These are phyloP conservation scores for Hirtodrosophila confusa DNA, from an alignment of 2,888 invertebrate species.

Conservation along the genomic window DNA sequence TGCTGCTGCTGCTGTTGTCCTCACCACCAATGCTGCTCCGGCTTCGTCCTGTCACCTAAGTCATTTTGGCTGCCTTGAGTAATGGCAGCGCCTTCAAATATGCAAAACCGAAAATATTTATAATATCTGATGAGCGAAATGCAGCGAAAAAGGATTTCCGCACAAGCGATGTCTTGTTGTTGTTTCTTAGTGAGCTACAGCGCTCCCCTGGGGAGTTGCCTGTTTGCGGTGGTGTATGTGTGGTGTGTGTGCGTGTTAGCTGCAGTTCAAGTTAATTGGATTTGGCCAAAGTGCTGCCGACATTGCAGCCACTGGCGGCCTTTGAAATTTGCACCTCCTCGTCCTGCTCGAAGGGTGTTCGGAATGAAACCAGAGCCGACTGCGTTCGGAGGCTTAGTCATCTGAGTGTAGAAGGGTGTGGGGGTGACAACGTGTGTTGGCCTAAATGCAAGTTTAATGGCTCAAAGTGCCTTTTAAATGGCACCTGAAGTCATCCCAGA, in stretches of 20 bases:
- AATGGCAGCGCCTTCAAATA: conserved; percentile 68
- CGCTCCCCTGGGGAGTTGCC: conserved; percentile 27
- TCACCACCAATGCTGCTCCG: conserved; percentile 2
- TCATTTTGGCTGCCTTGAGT: conserved; percentile 54
- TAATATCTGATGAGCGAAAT: conserved; percentile 65
- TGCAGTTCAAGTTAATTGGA: conserved; percentile 75
- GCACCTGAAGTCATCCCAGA: conserved; percentile 35
- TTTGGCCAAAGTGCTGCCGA: conserved; percentile 64
- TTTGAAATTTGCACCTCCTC: conserved; percentile 41
- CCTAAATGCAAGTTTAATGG: conserved; percentile 50
- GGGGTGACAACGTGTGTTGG: conserved; percentile 10
- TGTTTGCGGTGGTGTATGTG: conserved; percentile 5
- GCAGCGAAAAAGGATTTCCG: conserved; percentile 56
- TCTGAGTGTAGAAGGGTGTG: conserved; percentile 1
- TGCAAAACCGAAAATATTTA: conserved; percentile 72
- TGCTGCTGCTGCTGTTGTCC: conserved; percentile 29
- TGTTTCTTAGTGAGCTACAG: conserved; percentile 34
- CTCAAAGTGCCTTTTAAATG: conserved; percentile 42
- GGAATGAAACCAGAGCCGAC: neutral
- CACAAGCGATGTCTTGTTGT: conserved; percentile 25
- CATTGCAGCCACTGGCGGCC: conserved; percentile 42
- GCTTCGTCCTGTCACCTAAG: conserved; percentile 56
- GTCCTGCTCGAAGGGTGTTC: conserved; percentile 2
- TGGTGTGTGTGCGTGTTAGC: conserved; percentile 19
- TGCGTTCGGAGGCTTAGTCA: neutral